Conservation (phyloP, 2,888 invertebrate genomes). For the Atethmia centrago region DNA sequence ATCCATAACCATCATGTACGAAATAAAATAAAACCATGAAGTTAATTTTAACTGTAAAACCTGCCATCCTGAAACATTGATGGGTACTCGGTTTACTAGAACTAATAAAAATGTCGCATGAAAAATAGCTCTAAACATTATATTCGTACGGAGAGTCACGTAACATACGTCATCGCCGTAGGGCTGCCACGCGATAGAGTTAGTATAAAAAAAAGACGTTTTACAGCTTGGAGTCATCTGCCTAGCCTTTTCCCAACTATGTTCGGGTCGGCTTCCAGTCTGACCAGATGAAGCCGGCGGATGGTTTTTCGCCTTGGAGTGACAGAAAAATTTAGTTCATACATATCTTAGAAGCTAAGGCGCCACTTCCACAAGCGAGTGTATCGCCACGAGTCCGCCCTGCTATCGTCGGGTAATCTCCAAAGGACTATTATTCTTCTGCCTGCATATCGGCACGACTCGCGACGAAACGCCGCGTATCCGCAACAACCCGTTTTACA, state of each 20-base stretch:
- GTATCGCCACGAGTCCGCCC: too few species aligned
- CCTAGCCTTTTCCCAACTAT: too few species aligned
- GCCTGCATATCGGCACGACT: too few species aligned
- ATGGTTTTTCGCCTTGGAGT: neutral
- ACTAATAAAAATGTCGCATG: slow-evolving; percentile 56
- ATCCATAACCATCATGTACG: slow-evolving; percentile 3
- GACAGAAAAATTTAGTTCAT: too few species aligned
- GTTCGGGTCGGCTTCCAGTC: too few species aligned
- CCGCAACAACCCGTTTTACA: too few species aligned
- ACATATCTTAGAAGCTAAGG: too few species aligned
- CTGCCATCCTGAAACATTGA: slow-evolving; percentile 42
- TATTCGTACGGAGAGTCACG: slow-evolving; percentile 46
- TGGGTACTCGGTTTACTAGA: slow-evolving; percentile 38
- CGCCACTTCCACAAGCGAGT: too few species aligned
- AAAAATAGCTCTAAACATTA: slow-evolving; percentile 56
- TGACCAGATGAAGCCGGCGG: too few species aligned
- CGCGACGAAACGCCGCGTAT: too few species aligned
- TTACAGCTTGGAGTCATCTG: neutral
- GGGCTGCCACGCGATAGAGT: slow-evolving; percentile 21
- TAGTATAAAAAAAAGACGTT: neutral
- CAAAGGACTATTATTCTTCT: too few species aligned
- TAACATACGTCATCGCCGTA: slow-evolving; percentile 32
- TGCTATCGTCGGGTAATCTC: too few species aligned
- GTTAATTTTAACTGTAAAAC: slow-evolving; percentile 50
- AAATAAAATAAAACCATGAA: slow-evolving; percentile 51